Conservation (phyloP, 2,797 vertebrate genomes). For the Gymnoscopelus braueri region DNA sequence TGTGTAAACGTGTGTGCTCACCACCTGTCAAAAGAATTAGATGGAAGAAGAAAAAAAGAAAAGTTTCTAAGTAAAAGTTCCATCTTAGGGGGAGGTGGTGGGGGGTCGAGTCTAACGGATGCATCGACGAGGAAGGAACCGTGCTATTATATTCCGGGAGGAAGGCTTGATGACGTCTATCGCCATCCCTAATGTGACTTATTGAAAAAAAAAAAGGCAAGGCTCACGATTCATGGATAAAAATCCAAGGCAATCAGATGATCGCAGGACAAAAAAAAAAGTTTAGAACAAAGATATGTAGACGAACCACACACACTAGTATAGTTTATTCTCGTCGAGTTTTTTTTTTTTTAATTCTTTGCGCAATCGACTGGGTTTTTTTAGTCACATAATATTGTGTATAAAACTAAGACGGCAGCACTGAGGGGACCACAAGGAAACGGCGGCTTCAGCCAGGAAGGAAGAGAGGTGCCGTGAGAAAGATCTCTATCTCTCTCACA, state of each 20-base stretch:
- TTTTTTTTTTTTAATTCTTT: conserved; percentile 34
- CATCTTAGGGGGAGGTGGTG: conserved; percentile 46
- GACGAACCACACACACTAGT: conserved; percentile 73
- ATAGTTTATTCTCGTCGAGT: conserved; percentile 76
- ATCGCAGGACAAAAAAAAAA: conserved; percentile 85
- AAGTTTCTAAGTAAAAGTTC: conserved; percentile 80
- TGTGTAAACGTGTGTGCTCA: conserved; percentile 56
- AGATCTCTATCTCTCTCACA: conserved; percentile 73
- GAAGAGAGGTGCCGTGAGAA: conserved; percentile 84
- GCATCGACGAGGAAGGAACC: conserved; percentile 91
- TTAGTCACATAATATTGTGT: conserved; percentile 63
- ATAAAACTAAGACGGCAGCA: conserved; percentile 83
- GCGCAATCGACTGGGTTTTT: conserved; percentile 37
- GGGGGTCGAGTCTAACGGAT: conserved; percentile 87
- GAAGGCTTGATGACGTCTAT: conserved; percentile 98
- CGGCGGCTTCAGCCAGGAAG: conserved; percentile 82
- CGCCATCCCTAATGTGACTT: conserved; percentile 96
- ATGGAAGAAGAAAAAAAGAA: not conserved
- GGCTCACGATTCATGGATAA: conserved; percentile 92
- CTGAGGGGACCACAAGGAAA: conserved; percentile 82
- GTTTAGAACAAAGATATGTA: conserved; percentile 88
- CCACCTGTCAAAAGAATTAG: no score
- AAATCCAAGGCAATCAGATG: conserved; percentile 90
- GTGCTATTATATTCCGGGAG: conserved; percentile 97
- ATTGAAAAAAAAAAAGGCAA: conserved; percentile 81